Evolutionary conservation across 2,113 vertebrate species (phyloP), one percentile per base, ranked within the genome.

Genomic region (Cyanoliseus patagonus): DNA sequence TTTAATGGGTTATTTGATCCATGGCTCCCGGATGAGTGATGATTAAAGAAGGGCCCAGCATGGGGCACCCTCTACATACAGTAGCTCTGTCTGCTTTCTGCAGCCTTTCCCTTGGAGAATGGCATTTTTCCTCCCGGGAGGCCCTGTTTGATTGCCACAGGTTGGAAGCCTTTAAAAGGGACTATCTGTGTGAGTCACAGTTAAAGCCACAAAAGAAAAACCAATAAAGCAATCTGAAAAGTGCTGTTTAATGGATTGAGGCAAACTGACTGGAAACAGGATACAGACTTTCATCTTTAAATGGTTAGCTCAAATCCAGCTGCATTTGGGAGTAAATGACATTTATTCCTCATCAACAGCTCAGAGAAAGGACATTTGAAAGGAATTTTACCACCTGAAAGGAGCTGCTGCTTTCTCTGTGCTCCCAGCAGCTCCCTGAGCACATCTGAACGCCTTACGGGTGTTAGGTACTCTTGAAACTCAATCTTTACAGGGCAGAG

Each of bases 191-290:
- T 93, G 92, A 94, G 78, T 96, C 96, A 95, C 63, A 49, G 53
- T 13, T 35, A 53, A 57, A 86, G 86, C 95, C 84, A 51, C 89
- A 91, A 92, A 96, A 74, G 87, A 87, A 85, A 96, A 93, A 73
- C 86, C 94, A 90, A 96, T 97, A 96, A 95, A 97, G 72, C 37
- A 2, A 80, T 83, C 81, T 62, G 92, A 88, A 86, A 95, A 94
- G 91, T 24, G 75, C 88, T 74, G 81, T 49, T 97, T 94, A 94
- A 97, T 95, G 95, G 96, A 69, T 94, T 8, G 84, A 88, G 84
- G 92, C 72, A 69, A 95, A 77, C 68, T 93, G 73, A 94, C 93
- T 94, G 95, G 92, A 94, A 96, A 85, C 44, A 33, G 79, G 95
- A 76, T 30, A 28, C 57, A 46, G 92, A 18, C 30, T 66, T 94